Evolutionary conservation across 1,140 invertebrate genomes (phyloP), one percentile per base, ranked within the genome.

Genomic region (Trachymyrmex cornetzi): DNA sequence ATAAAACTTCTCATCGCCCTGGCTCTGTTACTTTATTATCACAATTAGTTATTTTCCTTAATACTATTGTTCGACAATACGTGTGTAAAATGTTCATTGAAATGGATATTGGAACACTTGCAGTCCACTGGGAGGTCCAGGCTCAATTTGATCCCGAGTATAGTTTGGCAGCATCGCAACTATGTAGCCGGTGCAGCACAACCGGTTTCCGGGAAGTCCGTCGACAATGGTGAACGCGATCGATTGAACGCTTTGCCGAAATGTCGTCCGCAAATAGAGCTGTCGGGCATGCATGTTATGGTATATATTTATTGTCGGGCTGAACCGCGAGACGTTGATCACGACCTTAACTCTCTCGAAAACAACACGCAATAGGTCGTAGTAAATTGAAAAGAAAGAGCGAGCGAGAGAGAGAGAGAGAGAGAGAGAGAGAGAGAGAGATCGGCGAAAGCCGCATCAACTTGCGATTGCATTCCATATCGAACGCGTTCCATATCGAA

Each of bases 271-370:
- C 67, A 57, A 72, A 84, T 75, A 34, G 71, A 74, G 19, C 48
- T 61, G 38, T 50, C 69, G 69, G 38, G 1, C 14, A 30, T 30
- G 53, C 67, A 24, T 59, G 80, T 61, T 38, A 3, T 44, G 1
- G 38, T 44, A 44, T 11, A 44, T 74, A 59, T 61, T 82, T 74
- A 34, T 74, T 38, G 24, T 22, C 30, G 44, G 44, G 0, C 24
- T 14, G 48, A 80, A 55, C n/a, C 27, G 48, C 63, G 30, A 55
- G 44, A 69, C 7, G 44, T 72, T 67, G 67, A 74, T 30, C 34
- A 67, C 55, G 80, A 84, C 80, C 80, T 84, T 84, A 84, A 84
- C 80, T 55, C 69, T 74, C 50, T 61, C 24, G 11, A 38, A 64
- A 79, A 30, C 61, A 34, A 64, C 16, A 38, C 38, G 24, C 11